These are phyloP conservation scores for Neodontobutis hainanensis DNA, from an alignment of 2,113 vertebrate species.

Conservation along the genomic window DNA sequence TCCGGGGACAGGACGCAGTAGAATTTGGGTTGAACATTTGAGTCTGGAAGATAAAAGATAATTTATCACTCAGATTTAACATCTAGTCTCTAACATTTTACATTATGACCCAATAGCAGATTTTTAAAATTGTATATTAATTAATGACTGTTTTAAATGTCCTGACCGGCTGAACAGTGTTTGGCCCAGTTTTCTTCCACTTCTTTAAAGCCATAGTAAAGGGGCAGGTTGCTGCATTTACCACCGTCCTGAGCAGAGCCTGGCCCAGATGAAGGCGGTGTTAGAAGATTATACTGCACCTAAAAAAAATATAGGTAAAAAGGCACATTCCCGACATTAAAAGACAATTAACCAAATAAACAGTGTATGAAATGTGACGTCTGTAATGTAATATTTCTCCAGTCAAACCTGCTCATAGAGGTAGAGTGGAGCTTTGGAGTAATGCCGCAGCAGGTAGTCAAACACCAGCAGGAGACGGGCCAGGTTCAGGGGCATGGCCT, in stretches of 20 bases:
- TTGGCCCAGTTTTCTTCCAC: constrained; percentile 99
- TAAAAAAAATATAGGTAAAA: constrained; percentile 48
- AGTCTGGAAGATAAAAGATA: constrained; percentile 73
- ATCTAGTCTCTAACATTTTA: no score
- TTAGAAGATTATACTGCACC: constrained; percentile 96
- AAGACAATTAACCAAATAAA: no score
- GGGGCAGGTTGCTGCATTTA: constrained; percentile 76
- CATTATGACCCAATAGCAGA: no score
- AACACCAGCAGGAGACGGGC: constrained; percentile 91
- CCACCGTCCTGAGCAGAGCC: constrained; percentile 83
- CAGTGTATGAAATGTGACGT: no score
- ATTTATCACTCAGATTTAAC: neutral
- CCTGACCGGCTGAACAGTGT: constrained; percentile 89
- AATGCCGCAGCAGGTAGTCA: constrained; percentile 95
- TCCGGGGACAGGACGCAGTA: constrained; percentile 95
- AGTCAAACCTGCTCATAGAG: constrained; percentile 91
- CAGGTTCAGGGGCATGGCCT: constrained; percentile 87
- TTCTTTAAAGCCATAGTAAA: constrained; percentile 96
- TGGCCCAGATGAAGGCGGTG: constrained; percentile 86
- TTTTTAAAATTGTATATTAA: no score
- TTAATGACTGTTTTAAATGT: no score
- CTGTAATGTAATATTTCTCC: no score
- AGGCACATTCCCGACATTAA: neutral
- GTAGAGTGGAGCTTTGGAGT: constrained; percentile 89
- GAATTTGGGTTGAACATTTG: constrained; percentile 90